Base-by-base conservation (phyloP, 2,113 vertebrate genomes). In the Pangasianodon hypophthalmus region DNA sequence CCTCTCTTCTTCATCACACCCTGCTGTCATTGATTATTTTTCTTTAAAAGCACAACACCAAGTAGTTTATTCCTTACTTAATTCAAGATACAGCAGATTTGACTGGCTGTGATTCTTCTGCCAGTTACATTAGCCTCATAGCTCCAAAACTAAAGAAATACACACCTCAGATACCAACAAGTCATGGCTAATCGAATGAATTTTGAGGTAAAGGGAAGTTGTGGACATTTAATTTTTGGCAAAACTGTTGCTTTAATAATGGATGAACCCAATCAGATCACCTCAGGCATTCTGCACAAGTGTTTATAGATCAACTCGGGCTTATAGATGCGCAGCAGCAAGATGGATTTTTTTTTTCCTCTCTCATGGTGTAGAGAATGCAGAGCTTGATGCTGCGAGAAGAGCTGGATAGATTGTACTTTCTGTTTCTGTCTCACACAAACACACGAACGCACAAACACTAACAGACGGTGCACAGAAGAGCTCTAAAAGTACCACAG, bases 401-500 rank as follows among this genome's bases (percentile, higher is more conserved):
- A n/a, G 29, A 32, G 64, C 29, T 67, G 29, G 3, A 64, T 29
- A 0, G 62, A 29, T 16, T 69, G 14, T 1, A 16, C 67, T 11
- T 19, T 73, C 32, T 19, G n/a, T 16, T 41, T 41, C 69, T 73
- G 14, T 73, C 67, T n/a, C 71, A 75, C 71, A 75, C 71, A 73
- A 37, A 64, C 24, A 64, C 62, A 64, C 62, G 11, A 26, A 64
- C 62, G 10, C 67, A 71, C 67, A 18, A 13, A 37, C 32, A 37
- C 69, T n/a, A 29, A 37, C 37, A 8, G 7, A 77, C 21, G 21
- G 21, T 50, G 8, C n/a, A 82, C 80, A 41, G 50, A 48, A 85
- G 58, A 71, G 13, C 58, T 29, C 16, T 58, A 64, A 9, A 79
- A 18, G 46, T n/a, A 44, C 85, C 90, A 84, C 88, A 89, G 73